Evolutionary conservation across 2,797 vertebrate species (phyloP).

Genomic region (Gobionotothen gibberifrons): DNA sequence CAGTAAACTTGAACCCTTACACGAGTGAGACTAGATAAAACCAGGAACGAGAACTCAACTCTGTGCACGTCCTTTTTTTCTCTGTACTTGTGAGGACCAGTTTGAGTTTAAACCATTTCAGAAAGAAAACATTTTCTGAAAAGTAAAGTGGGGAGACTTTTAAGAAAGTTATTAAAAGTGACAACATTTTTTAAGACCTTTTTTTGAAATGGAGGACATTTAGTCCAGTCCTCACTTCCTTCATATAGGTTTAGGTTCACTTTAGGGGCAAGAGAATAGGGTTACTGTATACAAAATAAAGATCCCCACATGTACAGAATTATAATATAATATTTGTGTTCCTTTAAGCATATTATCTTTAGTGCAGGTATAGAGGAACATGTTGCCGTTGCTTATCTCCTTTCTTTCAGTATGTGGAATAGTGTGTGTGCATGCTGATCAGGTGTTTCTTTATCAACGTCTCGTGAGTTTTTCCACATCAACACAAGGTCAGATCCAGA

Average conservation of each 20-base stretch:
- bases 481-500: slow-evolving; percentile 26
- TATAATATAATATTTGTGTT: neutral
- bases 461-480: slow-evolving; percentile 53
- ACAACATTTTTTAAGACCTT: too few relatives aligned
- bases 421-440: neutral
- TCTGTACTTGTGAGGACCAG: slow-evolving; percentile 21
- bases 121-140: neutral
- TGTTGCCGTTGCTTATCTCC: neutral
- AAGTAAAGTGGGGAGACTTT: neutral
- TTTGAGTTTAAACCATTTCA: neutral
- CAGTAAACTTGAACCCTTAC: neutral
- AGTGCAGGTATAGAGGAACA: neutral
- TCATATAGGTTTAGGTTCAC: neutral
- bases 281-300: neutral
- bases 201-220: neutral
- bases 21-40: slow-evolving; percentile 9
- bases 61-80: neutral
- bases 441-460: slow-evolving; percentile 46
- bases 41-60: slow-evolving; percentile 18
- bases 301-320: neutral
- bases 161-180: slow-evolving; percentile 1
- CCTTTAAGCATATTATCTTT: neutral
- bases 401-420: neutral
- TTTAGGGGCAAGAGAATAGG: neutral
- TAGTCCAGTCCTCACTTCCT: neutral